Evolutionary conservation across 2,888 invertebrate genomes (phyloP), one percentile per base, ranked within the genome.

Genomic region (Eupithecia subumbrata): DNA sequence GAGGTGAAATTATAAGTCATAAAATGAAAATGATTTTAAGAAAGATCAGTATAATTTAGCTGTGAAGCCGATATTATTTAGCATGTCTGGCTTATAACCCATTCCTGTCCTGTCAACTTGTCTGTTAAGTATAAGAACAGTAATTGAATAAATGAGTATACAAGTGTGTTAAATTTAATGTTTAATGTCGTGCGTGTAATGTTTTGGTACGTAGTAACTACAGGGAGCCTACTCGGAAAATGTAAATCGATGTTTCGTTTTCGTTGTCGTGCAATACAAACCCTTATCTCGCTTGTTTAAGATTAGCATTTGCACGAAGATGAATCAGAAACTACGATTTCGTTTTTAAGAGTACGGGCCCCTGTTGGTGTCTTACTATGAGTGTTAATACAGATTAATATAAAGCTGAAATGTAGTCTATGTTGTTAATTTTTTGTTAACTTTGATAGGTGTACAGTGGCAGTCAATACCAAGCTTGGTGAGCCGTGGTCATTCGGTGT

Each of bases 381-480:
- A 56, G 3, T 60, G 60, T 60, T 60, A 60, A 60, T 14, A 14
- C 22, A 22, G 18, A 60, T 60, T 60, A 5, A 60, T 60, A 60
- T 60, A n/a, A 60, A 60, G 25, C 25, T 25, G 5, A 1, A 25
- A 60, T 25, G 14, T 22, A 11, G 56, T 25, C 60, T 25, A 60
- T 1, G 18, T 30, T 45, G 64, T 72, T 67, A 71, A 37, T 67
- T 66, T 9, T 45, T 45, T 66, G 52, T 37, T 48, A 22, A 71
- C 9, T 52, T 69, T 56, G 52, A 22, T 69, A 52, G 52, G 48
- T 71, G 73, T 73, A 63, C 0, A 74, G 48, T 72, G 77, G 74
- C 74, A 77, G 74, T 77, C 74, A 76, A 76, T 74, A 22, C 64
- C 1, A 74, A 74, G 76, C 72, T 74, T 60, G 60, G 60, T 25